These are phyloP conservation scores for Parnassius mnemosyne DNA, from an alignment of 2,888 invertebrate species.

Conservation along the genomic window DNA sequence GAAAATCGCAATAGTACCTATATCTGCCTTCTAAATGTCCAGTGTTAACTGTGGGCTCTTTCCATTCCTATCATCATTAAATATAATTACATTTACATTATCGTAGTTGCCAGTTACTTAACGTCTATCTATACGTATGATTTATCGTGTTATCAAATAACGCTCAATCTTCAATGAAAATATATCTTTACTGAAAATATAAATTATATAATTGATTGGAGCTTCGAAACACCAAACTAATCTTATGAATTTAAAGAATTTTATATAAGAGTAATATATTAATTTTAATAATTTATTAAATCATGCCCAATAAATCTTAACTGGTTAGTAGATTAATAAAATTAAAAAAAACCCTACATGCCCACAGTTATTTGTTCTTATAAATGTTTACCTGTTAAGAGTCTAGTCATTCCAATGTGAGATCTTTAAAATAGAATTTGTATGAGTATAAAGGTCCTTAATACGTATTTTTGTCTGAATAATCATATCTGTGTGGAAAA, in stretches of 20 bases:
- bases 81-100: slow-evolving; percentile 17
- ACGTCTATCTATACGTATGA: slow-evolving; percentile 10
- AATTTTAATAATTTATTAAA: slow-evolving; percentile 25
- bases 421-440: slow-evolving; percentile 45
- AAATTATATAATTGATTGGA: slow-evolving; percentile 44
- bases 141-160: slow-evolving; percentile 25
- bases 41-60: slow-evolving; percentile 58
- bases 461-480: slow-evolving; percentile 74
- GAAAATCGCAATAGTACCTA: slow-evolving; percentile 30
- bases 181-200: slow-evolving; percentile 29
- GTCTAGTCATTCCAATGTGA: slow-evolving; percentile 45
- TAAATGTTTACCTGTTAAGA: slow-evolving; percentile 41
- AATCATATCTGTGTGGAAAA: slow-evolving; percentile 65
- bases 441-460: slow-evolving; percentile 49
- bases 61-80: slow-evolving; percentile 21
- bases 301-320: slow-evolving; percentile 25
- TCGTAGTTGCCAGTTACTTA: slow-evolving; percentile 15
- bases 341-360: slow-evolving; percentile 26
- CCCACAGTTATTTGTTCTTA: slow-evolving; percentile 40
- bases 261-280: slow-evolving; percentile 36
- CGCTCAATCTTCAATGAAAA: slow-evolving; percentile 18
- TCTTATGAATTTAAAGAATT: slow-evolving; percentile 70
- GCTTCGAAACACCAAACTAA: slow-evolving; percentile 64
- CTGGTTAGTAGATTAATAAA: slow-evolving; percentile 23
- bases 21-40: slow-evolving; percentile 43